phyloP scores from a whole-genome alignment of 2,888 invertebrate genomes.

The Diaprepes abbreviatus region DNA sequence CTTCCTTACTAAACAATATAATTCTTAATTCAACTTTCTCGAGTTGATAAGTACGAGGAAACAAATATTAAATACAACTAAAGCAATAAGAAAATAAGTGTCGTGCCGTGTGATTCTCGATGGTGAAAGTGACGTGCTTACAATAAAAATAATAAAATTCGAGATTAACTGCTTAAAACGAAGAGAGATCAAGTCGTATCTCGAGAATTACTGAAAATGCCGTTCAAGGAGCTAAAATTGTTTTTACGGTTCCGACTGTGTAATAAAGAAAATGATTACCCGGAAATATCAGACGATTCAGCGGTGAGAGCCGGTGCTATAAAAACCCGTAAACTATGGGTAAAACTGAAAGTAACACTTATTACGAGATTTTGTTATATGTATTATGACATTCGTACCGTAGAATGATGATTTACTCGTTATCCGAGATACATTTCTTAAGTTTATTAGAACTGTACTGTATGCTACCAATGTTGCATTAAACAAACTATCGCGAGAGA shows the following conservation, averaged over 20 bases:
- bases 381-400: not conserved
- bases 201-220: not conserved
- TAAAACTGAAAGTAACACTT: constrained; percentile 13
- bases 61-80: constrained; percentile 6
- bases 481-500: too few relatives aligned
- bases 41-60: not conserved
- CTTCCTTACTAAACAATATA: not conserved
- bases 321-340: constrained; percentile 1
- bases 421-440: too few relatives aligned
- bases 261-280: constrained; percentile 8
- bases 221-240: not conserved
- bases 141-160: not conserved
- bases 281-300: constrained; percentile 2
- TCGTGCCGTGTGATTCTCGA: constrained; percentile 1
- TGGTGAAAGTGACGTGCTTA: constrained; percentile 17
- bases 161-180: constrained; percentile 1
- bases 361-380: not conserved
- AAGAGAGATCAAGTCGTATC: constrained; percentile 5
- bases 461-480: too few relatives aligned
- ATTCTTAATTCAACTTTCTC: not conserved
- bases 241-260: not conserved
- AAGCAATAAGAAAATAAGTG: not conserved
- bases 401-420: not conserved
- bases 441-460: too few relatives aligned
- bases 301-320: constrained; percentile 2